A percentile compares a stretch with the other conserved stretches of the same genome.
These are phyloP conservation scores for Sceloporus tristichus DNA, from an alignment of 2,113 vertebrate species.

Conservation along the genomic window DNA sequence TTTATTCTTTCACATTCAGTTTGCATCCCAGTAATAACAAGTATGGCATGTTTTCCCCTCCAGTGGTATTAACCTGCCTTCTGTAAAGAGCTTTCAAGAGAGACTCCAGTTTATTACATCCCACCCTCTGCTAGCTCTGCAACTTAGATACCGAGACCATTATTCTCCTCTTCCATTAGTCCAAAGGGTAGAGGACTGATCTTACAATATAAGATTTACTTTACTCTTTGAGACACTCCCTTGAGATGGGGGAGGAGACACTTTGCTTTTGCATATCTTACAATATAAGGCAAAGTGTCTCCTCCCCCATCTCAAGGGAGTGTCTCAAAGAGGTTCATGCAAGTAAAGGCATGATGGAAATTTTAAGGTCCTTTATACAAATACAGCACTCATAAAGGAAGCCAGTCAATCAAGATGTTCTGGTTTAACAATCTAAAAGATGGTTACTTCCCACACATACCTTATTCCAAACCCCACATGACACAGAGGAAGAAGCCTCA, in stretches of 20 bases:
- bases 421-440: background rate
- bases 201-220: too few relatives aligned
- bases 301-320: too few relatives aligned
- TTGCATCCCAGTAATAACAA: background rate
- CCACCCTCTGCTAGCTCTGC: background rate
- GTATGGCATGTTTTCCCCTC: background rate
- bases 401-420: background rate
- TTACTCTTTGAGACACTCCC: too few relatives aligned
- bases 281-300: background rate
- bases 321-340: background rate
- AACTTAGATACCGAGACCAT: background rate
- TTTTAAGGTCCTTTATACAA: background rate
- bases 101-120: background rate
- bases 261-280: background rate
- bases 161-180: background rate
- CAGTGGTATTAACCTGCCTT: too few relatives aligned
- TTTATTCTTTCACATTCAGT: accelerated
- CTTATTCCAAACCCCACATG: background rate
- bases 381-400: background rate
- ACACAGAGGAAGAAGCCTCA: background rate
- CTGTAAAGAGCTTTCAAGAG: background rate
- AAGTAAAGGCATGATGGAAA: background rate
- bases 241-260: too few relatives aligned
- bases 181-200: constrained; percentile 15
- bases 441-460: background rate